Evolutionary conservation across 2,113 vertebrate species (phyloP), one percentile per base, ranked within the genome.

Genomic region (Calidris pygmaea): DNA sequence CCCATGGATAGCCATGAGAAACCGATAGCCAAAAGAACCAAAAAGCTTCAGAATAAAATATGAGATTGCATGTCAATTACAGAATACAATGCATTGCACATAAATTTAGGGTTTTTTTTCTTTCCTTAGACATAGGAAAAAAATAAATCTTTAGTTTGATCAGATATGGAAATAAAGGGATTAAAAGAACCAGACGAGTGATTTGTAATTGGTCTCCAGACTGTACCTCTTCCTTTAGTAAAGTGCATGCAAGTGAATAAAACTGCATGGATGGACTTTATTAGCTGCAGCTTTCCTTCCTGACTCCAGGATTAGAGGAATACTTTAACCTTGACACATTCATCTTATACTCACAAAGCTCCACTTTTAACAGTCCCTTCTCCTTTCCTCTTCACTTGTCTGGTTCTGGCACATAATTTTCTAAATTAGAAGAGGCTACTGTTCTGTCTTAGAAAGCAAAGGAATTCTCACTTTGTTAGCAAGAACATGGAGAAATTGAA

Each of bases 161-260:
- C 94, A 97, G 91, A 95, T 97, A 97, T 96, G 95, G 90, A 98
- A 98, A 97, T 95, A 93, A 96, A 96, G 55, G 96, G 97, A 98
- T 98, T 98, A 98, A 97, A 97, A 95, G 93, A 97, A 97, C 97
- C 95, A 96, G 97, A 96, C 32, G 5, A 97, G 96, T 93, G 96
- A 97, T 98, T 98, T 98, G 97, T 97, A 98, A 98, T 98, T 98
- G 97, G 98, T 97, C 97, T 98, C 97, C 88, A 90, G 97, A 91
- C 95, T 95, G 86, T 41, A 88, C 72, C 93, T 80, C 60, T 97
- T 96, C 90, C 86, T 85, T 96, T 81, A 91, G 82, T 93, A 78
- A 96, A 96, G 91, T 90, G 73, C 87, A 91, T 91, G 84, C 91
- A 75, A 80, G 85, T 96, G 96, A 92, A 97, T 94, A 89, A 96